Evolutionary conservation across 2,113 vertebrate species (phyloP), one percentile per base, ranked within the genome.

Genomic region (Austrofundulus limnaeus): DNA sequence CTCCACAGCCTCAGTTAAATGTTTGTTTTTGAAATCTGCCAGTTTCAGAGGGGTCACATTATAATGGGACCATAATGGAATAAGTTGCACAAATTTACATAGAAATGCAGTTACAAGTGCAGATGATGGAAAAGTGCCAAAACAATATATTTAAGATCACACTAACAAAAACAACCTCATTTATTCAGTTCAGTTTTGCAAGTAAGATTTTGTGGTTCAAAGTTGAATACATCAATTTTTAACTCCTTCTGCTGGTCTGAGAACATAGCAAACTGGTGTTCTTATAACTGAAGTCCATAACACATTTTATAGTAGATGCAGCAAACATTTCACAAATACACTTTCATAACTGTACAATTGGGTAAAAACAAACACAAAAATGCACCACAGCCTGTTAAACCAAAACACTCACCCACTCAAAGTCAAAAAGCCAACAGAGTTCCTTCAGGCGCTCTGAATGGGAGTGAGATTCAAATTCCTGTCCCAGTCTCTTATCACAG

Each of bases 391-490:
- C 31, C 38, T 54, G 61, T 61, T 64, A 57, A 75, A 81, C 66
- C 67, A 77, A 49, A 77, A 74, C 70, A 82, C 11, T 37, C 75
- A 60, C 77, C 70, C 68, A 84, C 54, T 73, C 73, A 51, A 69
- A 70, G 70, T 56, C 75, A 66, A 70, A 46, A 80, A 56, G 60
- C 76, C 48, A 23, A 38, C 20, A 76, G 75, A 78, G 48, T 80
- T 82, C 62, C 79, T 79, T 57, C 75, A 82, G 75, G 72, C 78
- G 28, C 64, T 80, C 48, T 10, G 48, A 23, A 37, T 42, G 56
- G 48, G 71, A 68, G 64, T 73, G 83, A 64, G 71, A 80, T 83
- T 80, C 77, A 80, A 67, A 60, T 77, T 62, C 63, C 67, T 11
- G 46, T 72, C 61, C 61, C 72, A 71, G 64, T 53, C 20, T 70